phyloP scores from a whole-genome alignment of 2,888 invertebrate genomes.

The Xestia c-nigrum region DNA sequence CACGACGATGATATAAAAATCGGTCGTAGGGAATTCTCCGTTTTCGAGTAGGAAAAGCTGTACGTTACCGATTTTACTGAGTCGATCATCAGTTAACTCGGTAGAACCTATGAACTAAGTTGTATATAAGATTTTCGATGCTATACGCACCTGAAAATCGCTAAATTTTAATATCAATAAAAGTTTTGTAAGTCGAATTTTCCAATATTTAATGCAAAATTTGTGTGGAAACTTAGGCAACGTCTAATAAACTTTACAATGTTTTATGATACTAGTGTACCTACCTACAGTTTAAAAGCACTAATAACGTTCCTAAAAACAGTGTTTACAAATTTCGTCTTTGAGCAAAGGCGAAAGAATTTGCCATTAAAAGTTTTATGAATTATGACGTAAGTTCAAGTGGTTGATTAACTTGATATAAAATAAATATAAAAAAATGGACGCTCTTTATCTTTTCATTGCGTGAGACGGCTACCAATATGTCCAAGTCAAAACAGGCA shows the following conservation, averaged over 20 bases:
- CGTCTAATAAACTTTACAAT: background rate
- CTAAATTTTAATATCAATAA: background rate
- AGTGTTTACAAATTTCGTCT: background rate
- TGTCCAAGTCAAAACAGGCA: constrained; percentile 58
- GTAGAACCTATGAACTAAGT: background rate
- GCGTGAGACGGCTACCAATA: constrained; percentile 62
- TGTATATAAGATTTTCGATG: no score
- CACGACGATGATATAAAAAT: background rate
- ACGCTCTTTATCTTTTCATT: constrained; percentile 60
- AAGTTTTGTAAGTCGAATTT: background rate
- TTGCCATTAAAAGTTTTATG: constrained; percentile 30
- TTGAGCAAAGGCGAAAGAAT: background rate
- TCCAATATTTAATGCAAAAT: background rate
- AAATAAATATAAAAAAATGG: constrained; percentile 49
- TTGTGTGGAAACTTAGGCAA: background rate
- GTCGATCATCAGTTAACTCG: no score
- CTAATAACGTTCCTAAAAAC: background rate
- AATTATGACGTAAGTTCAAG: constrained; percentile 35
- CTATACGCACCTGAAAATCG: no score
- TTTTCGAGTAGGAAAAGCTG: background rate
- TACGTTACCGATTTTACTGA: background rate
- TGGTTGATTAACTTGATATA: constrained; percentile 46
- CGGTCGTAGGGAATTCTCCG: background rate
- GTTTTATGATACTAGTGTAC: no score
- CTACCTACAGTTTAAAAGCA: background rate